A percentile compares a stretch with the other conserved stretches of the same genome.
These are phyloP conservation scores for Lobophora halterata DNA, from an alignment of 2,888 invertebrate genomes.

Conservation along the genomic window DNA sequence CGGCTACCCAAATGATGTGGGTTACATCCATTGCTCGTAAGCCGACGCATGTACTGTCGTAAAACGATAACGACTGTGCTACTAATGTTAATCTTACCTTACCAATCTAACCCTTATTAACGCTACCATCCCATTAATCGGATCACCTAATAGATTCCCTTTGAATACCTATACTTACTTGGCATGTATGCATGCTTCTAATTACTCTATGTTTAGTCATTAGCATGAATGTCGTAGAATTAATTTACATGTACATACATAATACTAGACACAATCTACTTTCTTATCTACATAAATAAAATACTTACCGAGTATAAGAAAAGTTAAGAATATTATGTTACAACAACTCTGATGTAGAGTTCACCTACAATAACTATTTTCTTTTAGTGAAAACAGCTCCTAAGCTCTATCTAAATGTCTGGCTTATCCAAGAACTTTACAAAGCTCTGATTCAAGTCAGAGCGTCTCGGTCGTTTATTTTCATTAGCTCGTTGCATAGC, in stretches of 20 bases:
- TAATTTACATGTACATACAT: neutral
- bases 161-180: constrained; percentile 36
- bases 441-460: constrained; percentile 20
- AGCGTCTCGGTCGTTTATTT: constrained; percentile 12
- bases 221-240: constrained; percentile 3
- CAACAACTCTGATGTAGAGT: constrained; percentile 1
- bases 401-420: constrained; percentile 17
- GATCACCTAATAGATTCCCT: constrained; percentile 37
- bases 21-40: constrained; percentile 49
- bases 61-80: constrained; percentile 54
- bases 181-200: constrained; percentile 42
- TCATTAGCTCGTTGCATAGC: constrained; percentile 18
- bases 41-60: constrained; percentile 50
- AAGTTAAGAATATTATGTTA: too few relatives aligned
- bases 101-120: constrained; percentile 49
- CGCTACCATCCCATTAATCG: constrained; percentile 44
- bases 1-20: constrained; percentile 54
- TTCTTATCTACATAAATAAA: too few relatives aligned
- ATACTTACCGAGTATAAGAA: too few relatives aligned
- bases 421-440: constrained; percentile 17
- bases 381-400: constrained; percentile 12
- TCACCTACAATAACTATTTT: constrained; percentile 17
- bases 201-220: constrained; percentile 10
- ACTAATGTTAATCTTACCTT: constrained; percentile 56
- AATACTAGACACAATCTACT: too few relatives aligned